A percentile compares a stretch with the other conserved stretches of the same genome.
Evolutionary conservation across 2,888 invertebrate genomes (phyloP).

Genomic region (Drosophila sordidapex): DNA sequence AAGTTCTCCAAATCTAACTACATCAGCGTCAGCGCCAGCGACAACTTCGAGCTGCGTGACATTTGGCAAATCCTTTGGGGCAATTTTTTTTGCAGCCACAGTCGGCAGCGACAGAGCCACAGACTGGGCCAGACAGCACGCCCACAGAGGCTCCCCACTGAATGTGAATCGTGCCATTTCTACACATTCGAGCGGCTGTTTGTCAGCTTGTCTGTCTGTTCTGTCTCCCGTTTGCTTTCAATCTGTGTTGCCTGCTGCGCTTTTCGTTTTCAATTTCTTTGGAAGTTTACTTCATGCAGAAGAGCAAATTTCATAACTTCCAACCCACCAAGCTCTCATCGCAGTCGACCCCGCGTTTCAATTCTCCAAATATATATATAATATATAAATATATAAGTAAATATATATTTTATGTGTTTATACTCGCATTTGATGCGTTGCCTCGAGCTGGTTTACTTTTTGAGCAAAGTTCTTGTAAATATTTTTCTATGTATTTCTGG

Average conservation of each 20-base stretch:
- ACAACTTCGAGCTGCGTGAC: conserved; percentile 68
- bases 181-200: conserved; percentile 54
- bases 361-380: conserved; percentile 24
- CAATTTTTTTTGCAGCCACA: conserved; percentile 27
- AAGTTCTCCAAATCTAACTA: conserved; percentile 25
- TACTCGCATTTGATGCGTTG: conserved; percentile 62
- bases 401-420: conserved; percentile 62
- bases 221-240: conserved; percentile 68
- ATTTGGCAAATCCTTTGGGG: conserved; percentile 71
- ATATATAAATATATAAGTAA: background rate
- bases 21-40: conserved; percentile 30
- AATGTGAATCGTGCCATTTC: conserved; percentile 52
- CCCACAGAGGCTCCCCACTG: background rate
- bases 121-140: conserved; percentile 17
- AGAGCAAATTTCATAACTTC: conserved; percentile 71
- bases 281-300: conserved; percentile 69
- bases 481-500: conserved; percentile 60
- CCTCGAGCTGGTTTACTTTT: conserved; percentile 61
- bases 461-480: conserved; percentile 71
- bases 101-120: conserved; percentile 18
- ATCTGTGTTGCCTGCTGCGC: conserved; percentile 63
- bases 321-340: background rate
- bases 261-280: conserved; percentile 75
- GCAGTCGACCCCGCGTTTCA: conserved; percentile 19
- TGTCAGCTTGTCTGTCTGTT: conserved; percentile 33